Evolutionary conservation across 2,113 vertebrate species (phyloP).

Genomic region (Phasianus colchicus): DNA sequence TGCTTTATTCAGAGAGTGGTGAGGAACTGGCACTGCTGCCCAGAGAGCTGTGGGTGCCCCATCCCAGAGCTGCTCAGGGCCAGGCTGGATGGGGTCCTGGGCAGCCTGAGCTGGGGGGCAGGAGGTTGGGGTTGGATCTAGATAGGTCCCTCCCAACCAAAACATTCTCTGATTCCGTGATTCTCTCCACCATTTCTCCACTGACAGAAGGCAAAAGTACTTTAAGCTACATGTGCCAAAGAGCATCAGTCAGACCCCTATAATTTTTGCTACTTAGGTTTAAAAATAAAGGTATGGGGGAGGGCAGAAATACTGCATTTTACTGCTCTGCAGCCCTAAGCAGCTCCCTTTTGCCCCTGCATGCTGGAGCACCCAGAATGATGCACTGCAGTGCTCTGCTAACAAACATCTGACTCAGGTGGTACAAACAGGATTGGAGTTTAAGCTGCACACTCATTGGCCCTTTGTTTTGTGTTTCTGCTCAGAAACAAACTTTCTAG

Average conservation of each 20-base stretch:
- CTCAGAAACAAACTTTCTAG: neutral
- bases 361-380: neutral
- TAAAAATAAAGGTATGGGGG: neutral
- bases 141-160: neutral
- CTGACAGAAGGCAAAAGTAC: neutral
- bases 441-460: neutral
- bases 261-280: neutral
- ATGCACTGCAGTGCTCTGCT: fast-evolving
- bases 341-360: neutral
- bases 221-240: neutral
- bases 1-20: neutral
- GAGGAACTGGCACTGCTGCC: neutral
- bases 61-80: neutral
- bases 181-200: neutral
- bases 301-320: neutral
- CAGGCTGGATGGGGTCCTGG: neutral
- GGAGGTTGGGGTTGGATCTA: neutral
- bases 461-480: neutral
- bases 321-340: neutral
- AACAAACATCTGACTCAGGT: neutral
- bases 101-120: neutral
- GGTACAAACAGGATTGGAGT: neutral
- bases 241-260: neutral
- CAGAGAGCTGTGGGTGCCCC: neutral
- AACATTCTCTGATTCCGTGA: neutral